A percentile compares a stretch with the other conserved stretches of the same genome.
These are phyloP conservation scores for Procambarus clarkii DNA, from an alignment of 1,140 invertebrate species.

Conservation along the genomic window DNA sequence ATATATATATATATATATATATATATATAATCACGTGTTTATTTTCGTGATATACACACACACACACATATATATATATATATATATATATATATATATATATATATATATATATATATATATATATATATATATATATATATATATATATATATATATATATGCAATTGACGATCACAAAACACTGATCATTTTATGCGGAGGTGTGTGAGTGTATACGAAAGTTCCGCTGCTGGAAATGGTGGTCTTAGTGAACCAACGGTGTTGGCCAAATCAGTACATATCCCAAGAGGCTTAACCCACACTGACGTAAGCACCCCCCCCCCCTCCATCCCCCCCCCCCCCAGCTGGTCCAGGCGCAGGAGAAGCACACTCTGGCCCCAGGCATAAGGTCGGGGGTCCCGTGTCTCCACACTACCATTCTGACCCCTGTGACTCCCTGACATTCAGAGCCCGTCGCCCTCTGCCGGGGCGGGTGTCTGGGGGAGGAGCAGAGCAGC, in stretches of 20 bases:
- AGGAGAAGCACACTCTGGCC: background rate
- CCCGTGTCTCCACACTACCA: background rate
- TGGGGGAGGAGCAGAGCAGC: background rate
- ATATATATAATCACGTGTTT: no score
- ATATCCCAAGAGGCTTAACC: background rate
- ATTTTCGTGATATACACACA: no score
- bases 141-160: no score
- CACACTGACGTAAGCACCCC: conserved; percentile 1
- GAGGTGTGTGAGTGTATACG: no score
- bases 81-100: no score
- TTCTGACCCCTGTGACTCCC: background rate
- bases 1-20: background rate
- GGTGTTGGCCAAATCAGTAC: background rate
- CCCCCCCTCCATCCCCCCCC: background rate
- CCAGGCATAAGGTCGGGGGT: background rate
- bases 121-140: no score
- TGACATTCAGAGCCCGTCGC: background rate
- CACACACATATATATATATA: no score
- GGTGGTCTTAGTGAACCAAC: background rate
- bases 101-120: no score
- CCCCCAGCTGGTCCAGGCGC: background rate
- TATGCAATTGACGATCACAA: no score
- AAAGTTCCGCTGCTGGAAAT: no score
- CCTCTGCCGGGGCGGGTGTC: background rate
- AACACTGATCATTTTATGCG: no score